Evolutionary conservation across 2,113 vertebrate genomes (phyloP), one percentile per base, ranked within the genome.

Genomic region (Aspiorhynchus laticeps): DNA sequence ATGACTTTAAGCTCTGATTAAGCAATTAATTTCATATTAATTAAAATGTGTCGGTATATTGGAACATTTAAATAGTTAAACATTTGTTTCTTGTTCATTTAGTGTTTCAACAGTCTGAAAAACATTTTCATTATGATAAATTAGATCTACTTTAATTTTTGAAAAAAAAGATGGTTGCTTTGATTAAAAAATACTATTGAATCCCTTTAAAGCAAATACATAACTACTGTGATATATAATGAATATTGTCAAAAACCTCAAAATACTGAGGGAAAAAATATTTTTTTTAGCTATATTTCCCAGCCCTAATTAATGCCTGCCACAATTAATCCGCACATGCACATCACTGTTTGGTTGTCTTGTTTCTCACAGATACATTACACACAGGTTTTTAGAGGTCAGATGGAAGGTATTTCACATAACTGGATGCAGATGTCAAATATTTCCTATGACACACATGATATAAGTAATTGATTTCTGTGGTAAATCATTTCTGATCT

Each of bases 281-380:
- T 9, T 0, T 0, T 36, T 36, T 38, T 36, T 43, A n/a, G 2
- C 38, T 26, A 8, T 26, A 43, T 75, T 75, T 41, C 12, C 73
- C 73, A 46, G 73, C n/a, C n/a, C 41, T 76, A 17, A 24, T 73
- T 73, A 12, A 17, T 76, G 24, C 41, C n/a, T 76, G 12, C 24
- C 41, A 26, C n/a, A 7, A 15, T 76, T 46, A 76, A 26, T 48
- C n/a, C 17, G 12, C 12, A 28, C 12, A 48, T 76, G 12, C 7
- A 28, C 12, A 26, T 76, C 41, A 76, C 12, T 48, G 38, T 46
- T 80, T 80, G 6, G 33, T 15, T 59, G 31, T 61, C 51, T 80
- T 80, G 53, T 61, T 38, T 36, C 33, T 80, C 1, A 80, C 11
- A 61, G 53, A 80, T n/a, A 38, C 53, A 80, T 80, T 41, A 80